These are phyloP conservation scores for Indicator maculatus DNA, from an alignment of 2,113 vertebrate genomes.

Conservation along the genomic window DNA sequence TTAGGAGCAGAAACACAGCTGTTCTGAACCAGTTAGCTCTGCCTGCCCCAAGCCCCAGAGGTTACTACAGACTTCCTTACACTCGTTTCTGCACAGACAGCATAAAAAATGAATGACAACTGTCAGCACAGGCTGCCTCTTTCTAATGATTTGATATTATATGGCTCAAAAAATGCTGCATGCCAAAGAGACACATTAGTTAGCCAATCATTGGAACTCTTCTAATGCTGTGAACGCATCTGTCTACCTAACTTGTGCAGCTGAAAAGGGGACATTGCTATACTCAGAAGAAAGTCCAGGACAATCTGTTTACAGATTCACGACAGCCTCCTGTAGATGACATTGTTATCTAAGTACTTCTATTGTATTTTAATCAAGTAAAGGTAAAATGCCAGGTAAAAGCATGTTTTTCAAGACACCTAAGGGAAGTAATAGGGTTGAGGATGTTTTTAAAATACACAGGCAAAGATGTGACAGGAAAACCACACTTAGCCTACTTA, in stretches of 20 bases:
- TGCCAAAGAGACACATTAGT: background rate
- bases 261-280: background rate
- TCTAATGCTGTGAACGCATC: background rate
- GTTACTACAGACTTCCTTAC: background rate
- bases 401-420: background rate
- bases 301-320: background rate
- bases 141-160: background rate
- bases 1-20: background rate
- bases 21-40: background rate
- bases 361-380: background rate
- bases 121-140: background rate
- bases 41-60: background rate
- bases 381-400: slow-evolving; percentile 20
- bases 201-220: background rate
- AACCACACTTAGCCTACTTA: slow-evolving; percentile 68
- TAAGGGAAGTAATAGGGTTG: background rate
- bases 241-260: background rate
- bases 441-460: slow-evolving; percentile 12
- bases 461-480: slow-evolving; percentile 51
- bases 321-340: background rate
- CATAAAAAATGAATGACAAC: background rate
- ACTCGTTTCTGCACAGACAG: background rate
- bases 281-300: background rate
- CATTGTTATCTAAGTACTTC: background rate
- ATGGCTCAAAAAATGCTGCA: background rate